phyloP scores from a whole-genome alignment of 2,113 vertebrate species.

The Rhea pennata region DNA sequence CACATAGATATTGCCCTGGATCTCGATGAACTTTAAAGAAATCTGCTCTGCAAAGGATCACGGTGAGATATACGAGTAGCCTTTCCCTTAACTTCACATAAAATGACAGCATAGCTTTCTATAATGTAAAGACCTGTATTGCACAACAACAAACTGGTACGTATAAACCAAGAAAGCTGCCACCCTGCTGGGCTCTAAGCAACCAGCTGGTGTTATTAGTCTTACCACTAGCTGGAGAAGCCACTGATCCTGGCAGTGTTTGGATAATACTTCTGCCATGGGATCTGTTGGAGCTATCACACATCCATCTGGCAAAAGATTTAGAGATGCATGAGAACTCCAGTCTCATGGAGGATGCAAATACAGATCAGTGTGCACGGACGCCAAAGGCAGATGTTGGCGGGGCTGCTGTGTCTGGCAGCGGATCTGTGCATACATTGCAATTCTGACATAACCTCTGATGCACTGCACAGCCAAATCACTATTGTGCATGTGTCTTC shows the following conservation, averaged over 20 bases:
- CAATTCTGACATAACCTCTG: fast-evolving
- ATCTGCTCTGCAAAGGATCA: neutral
- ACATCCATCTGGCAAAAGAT: slow-evolving; percentile 33
- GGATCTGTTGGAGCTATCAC: neutral
- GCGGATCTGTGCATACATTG: neutral
- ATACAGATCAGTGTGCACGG: fast-evolving
- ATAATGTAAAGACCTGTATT: neutral
- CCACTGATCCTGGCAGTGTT: neutral
- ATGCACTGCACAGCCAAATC: fast-evolving
- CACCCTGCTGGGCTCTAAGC: neutral
- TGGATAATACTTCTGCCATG: slow-evolving; percentile 27
- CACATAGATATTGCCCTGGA: neutral
- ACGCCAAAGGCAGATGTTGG: neutral
- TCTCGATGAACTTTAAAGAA: neutral
- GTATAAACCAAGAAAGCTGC: neutral
- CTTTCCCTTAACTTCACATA: neutral
- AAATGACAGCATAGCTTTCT: neutral
- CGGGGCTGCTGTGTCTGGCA: neutral
- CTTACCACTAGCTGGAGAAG: neutral
- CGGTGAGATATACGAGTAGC: neutral
- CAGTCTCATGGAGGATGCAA: neutral
- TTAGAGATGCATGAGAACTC: neutral
- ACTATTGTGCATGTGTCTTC: fast-evolving
- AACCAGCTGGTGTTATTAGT: slow-evolving; percentile 38
- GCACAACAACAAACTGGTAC: neutral